Evolutionary conservation across 1,140 invertebrate genomes (phyloP).

Genomic region (Eulimnadia texana): DNA sequence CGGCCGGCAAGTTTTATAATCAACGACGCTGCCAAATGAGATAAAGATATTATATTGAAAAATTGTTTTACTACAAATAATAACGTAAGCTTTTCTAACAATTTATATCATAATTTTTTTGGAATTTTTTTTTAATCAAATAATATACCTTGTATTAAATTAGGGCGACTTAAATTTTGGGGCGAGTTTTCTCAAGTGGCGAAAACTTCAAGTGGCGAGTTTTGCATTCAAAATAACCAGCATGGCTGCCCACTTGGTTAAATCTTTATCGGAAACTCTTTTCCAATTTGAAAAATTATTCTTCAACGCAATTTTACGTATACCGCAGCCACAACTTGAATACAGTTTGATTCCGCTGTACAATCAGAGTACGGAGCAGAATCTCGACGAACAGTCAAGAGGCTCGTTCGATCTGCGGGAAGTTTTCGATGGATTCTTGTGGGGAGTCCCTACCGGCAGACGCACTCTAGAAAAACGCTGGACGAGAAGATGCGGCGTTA

Average conservation of each 20-base stretch:
- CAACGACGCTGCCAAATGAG: too few species aligned
- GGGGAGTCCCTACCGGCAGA: constrained; percentile 62
- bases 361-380: not conserved
- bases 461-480: constrained; percentile 53
- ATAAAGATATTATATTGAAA: too few species aligned
- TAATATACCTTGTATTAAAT: too few species aligned
- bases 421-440: constrained; percentile 49
- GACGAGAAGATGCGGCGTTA: constrained; percentile 50
- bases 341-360: not conserved
- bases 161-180: too few species aligned
- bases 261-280: not conserved
- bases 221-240: too few species aligned
- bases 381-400: not conserved
- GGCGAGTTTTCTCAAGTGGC: too few species aligned
- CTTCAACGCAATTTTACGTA: not conserved
- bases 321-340: not conserved
- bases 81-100: too few species aligned
- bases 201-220: too few species aligned
- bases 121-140: too few species aligned
- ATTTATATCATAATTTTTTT: too few species aligned
- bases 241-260: constrained; percentile 2
- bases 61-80: too few species aligned
- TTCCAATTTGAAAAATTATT: not conserved
- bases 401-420: constrained; percentile 6
- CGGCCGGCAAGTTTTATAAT: too few species aligned